Conservation (phyloP, 2,113 vertebrate species). For the Malaclemys terrapin region DNA sequence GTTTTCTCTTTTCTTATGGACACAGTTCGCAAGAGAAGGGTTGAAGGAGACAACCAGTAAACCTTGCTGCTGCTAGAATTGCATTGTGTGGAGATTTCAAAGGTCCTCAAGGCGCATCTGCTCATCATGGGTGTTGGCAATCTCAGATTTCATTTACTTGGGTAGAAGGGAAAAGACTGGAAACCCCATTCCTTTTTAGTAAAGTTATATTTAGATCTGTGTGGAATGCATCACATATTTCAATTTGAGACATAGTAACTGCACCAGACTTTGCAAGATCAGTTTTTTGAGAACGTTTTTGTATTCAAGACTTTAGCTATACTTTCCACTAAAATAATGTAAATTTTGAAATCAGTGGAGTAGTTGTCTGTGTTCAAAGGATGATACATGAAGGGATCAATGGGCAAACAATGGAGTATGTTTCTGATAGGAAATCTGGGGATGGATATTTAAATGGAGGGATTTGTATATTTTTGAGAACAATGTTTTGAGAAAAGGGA, state of each 20-base stretch:
- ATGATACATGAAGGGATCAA: conserved; percentile 32
- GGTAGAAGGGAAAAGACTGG: conserved; percentile 98
- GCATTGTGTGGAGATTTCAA: conserved; percentile 72
- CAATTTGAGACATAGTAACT: conserved; percentile 48
- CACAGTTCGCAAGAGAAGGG: conserved; percentile 91
- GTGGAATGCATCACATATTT: conserved; percentile 42
- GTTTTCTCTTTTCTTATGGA: background rate
- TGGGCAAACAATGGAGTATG: conserved; percentile 25
- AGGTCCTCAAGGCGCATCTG: conserved; percentile 71
- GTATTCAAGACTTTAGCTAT: conserved; percentile 28
- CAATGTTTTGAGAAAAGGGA: conserved; percentile 57
- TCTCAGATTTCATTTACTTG: conserved; percentile 80
- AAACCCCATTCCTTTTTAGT: conserved; percentile 77
- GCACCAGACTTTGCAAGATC: conserved; percentile 32
- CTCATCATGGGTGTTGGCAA: conserved; percentile 78
- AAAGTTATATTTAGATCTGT: conserved; percentile 41
- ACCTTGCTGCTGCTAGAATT: background rate
- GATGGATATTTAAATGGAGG: conserved; percentile 24
- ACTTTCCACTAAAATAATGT: conserved; percentile 27
- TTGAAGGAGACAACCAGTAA: conserved; percentile 89
- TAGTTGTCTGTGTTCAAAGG: conserved; percentile 64
- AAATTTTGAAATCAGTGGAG: conserved; percentile 56
- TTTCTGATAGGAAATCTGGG: conserved; percentile 32
- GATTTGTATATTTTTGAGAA: conserved; percentile 52
- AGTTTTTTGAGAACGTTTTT: conserved; percentile 33